Base-by-base conservation (phyloP, 2,888 invertebrate species). In the Melanargia galathea region DNA sequence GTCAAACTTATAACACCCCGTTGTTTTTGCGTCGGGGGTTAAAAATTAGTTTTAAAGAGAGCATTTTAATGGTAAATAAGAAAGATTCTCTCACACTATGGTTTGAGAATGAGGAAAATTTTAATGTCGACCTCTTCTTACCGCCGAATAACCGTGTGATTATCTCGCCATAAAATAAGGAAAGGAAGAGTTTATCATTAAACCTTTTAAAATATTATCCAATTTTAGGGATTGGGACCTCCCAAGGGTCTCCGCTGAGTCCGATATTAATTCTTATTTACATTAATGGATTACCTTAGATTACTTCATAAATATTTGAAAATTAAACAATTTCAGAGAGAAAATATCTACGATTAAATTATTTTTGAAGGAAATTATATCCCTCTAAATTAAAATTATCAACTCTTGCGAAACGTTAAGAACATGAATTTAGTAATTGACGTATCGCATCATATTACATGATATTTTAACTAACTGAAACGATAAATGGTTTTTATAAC, bases 151-250 rank as follows among this genome's bases (percentile, higher is more conserved):
- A 11, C 51, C 26, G 22, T 35, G 54, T 22, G n/a, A 40, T 38
- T 54, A 16, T 55, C 20, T 16, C 20, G 13, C 13, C 33, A 33
- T 22, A 40, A 45, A 56, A 56, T 30, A 26, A 26, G 43, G 16
- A 61, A 35, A 54, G 16, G 26, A 56, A 63, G 11, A 45, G 43
- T 46, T 52, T 22, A 43, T 35, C 46, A 46, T 54, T 45, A 58
- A 58, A 33, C 51, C 57, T 51, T 52, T 57, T 62, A 56, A 58
- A 51, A 52, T 62, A 62, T 62, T 57, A 62, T 57, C 51, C 57
- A 33, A 62, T 62, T 57, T 62, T 43, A 49, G 16, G 56, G 51
- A 61, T 54, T 35, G 54, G 40, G 3, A 51, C n/a, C 40, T 24
- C 62, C 43, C 62, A 49, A 5, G 56, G 57, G 62, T 8, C 43